A percentile compares a stretch with the other conserved stretches of the same genome.
Evolutionary conservation across 2,888 invertebrate species (phyloP).

Genomic region (Onchidella celtica): DNA sequence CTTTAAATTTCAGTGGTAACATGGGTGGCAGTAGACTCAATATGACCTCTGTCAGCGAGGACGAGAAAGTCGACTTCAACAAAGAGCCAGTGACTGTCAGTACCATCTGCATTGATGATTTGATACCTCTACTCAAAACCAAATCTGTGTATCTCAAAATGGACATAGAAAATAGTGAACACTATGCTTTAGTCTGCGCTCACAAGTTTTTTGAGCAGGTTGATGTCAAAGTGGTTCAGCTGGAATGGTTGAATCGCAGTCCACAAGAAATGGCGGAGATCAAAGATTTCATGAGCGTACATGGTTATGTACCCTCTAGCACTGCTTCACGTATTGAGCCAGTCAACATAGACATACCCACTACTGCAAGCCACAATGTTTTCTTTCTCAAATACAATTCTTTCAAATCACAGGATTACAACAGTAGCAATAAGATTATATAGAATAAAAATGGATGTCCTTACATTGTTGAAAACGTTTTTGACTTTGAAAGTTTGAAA

Average conservation of each 20-base stretch:
- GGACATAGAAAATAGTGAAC: constrained; percentile 41
- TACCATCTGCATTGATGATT: constrained; percentile 33
- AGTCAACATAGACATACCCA: not conserved
- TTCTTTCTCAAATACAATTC: not conserved
- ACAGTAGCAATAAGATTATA: not conserved
- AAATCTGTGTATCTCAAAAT: constrained; percentile 15
- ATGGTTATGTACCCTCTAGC: not conserved
- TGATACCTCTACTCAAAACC: constrained; percentile 7
- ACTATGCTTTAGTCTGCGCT: constrained; percentile 24
- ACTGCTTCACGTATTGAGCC: not conserved
- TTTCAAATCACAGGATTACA: no score
- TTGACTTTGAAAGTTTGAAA: not conserved
- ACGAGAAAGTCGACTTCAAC: not conserved
- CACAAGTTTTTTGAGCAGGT: constrained; percentile 20
- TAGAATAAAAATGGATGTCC: not conserved
- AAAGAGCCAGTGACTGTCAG: not conserved
- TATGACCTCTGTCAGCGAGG: not conserved
- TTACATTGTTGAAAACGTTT: not conserved
- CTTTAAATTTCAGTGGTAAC: not conserved
- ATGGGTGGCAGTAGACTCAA: constrained; percentile 30
- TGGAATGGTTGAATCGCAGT: constrained; percentile 13
- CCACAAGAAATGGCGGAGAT: not conserved
- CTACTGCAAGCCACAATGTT: not conserved
- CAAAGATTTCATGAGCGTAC: not conserved
- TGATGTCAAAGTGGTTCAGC: constrained; percentile 32